Percentiles rank a stretch among this genome's conserved stretches.
Evolutionary conservation across 2,888 invertebrate species (phyloP).

Genomic region (Apotomis betuletana): DNA sequence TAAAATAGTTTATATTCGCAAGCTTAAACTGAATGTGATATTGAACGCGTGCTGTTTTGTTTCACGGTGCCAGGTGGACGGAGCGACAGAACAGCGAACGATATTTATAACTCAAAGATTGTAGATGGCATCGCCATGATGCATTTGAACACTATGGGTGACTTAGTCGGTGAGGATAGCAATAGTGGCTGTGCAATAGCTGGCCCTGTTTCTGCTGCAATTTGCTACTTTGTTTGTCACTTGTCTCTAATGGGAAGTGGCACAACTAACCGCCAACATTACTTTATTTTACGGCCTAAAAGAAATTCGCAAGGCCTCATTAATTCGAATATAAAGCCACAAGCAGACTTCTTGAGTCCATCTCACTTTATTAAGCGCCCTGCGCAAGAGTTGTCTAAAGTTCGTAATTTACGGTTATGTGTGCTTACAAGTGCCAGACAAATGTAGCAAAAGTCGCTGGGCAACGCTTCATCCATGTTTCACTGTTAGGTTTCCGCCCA

Average conservation of each 20-base stretch:
- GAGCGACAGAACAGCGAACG: constrained; percentile 65
- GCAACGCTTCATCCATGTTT: constrained; percentile 53
- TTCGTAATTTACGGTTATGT: too few relatives aligned
- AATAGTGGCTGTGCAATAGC: constrained; percentile 52
- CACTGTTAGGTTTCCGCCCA: constrained; percentile 77
- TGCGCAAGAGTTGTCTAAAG: too few relatives aligned
- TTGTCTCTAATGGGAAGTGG: background rate
- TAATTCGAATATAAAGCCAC: too few relatives aligned
- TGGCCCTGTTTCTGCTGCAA: constrained; percentile 15
- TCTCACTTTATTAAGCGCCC: too few relatives aligned
- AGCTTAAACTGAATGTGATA: background rate
- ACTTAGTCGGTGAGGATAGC: constrained; percentile 75
- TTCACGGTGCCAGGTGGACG: constrained; percentile 80
- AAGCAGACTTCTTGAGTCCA: too few relatives aligned
- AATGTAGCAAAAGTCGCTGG: constrained; percentile 16
- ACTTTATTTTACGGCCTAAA: too few relatives aligned
- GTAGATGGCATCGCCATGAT: constrained; percentile 71
- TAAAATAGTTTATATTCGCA: too few relatives aligned
- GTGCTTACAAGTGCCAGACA: background rate
- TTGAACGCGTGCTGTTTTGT: constrained; percentile 44
- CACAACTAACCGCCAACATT: background rate
- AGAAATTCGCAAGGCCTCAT: too few relatives aligned
- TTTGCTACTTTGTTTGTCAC: constrained; percentile 17
- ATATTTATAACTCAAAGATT: constrained; percentile 61
- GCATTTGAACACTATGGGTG: constrained; percentile 78